Evolutionary conservation across 2,113 vertebrate species (phyloP).

Genomic region (Podocnemis expansa): DNA sequence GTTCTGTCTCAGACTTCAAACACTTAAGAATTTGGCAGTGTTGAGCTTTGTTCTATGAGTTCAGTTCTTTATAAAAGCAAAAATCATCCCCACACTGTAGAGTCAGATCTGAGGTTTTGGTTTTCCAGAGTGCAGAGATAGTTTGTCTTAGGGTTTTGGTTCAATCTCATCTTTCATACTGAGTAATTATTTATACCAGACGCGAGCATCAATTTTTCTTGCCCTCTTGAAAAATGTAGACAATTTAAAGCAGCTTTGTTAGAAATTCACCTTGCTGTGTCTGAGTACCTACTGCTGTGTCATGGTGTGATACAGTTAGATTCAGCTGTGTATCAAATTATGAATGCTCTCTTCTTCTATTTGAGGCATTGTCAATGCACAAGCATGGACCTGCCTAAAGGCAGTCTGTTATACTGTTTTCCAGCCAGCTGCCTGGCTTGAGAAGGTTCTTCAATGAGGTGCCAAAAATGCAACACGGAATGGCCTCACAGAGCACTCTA

Average conservation of each 20-base stretch:
- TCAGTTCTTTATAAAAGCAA: not conserved
- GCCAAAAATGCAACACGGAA: too few relatives aligned
- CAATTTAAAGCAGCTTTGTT: accelerated
- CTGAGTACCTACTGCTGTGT: not conserved
- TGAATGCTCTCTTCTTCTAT: not conserved
- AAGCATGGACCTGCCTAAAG: not conserved
- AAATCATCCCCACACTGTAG: accelerated
- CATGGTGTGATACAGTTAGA: not conserved
- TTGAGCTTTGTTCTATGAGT: not conserved
- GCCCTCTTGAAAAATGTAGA: not conserved
- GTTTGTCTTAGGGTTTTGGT: not conserved
- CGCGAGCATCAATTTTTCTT: not conserved
- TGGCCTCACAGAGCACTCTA: not conserved
- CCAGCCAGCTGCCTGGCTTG: too few relatives aligned
- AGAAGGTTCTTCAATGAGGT: too few relatives aligned
- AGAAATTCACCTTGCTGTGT: not conserved
- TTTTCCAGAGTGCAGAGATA: not conserved
- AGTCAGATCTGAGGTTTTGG: not conserved
- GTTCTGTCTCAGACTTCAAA: not conserved
- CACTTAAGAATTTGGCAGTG: accelerated
- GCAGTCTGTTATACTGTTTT: not conserved
- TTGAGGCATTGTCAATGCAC: not conserved
- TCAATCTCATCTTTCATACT: not conserved
- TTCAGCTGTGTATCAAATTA: not conserved
- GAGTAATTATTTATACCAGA: not conserved